Base-by-base conservation (phyloP, 1,140 invertebrate species). In the Streblospio benedicti region DNA sequence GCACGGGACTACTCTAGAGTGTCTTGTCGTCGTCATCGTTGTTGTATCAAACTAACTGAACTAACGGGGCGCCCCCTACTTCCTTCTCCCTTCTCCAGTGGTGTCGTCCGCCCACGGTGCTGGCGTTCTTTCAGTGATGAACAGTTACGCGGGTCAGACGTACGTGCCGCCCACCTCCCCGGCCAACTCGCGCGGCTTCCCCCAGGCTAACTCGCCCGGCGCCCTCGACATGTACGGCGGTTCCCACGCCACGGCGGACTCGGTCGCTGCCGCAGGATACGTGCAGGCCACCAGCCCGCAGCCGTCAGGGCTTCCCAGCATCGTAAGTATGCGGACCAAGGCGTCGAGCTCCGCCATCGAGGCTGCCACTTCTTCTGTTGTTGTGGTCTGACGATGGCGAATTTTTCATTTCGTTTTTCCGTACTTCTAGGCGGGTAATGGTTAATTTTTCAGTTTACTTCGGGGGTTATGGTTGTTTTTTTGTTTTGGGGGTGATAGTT, bases 241-340 rank as follows among this genome's bases (percentile, higher is more conserved):
- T 9, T 57, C 41, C 41, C n/a, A n/a, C 18, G 30, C 52, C 31
- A 50, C n/a, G 4, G 51, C 51, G 20, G 87, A 87, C 68, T 84
- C 79, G 69, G 86, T 72, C 44, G 85, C 90, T 76, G 85, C 86
- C 78, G 88, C 91, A 53, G 89, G 89, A 74, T 93, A 93, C 76
- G 90, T 92, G 71, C 90, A 92, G 79, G 89, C 90, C 66, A 88
- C 89, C 71, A 92, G 89, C 79, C 90, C 90, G 66, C 91, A 93
- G 79, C 90, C 90, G 67, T 89, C 83, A 23, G 83, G 75, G 57
- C 92, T 92, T 79, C 89, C 90, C 70, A 86, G 87, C 68, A 91
- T 92, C 76, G 89, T 70, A 53, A 68, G 69, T 61, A 59, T 67
- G 89, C 86, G 87, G 74, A n/a, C n/a, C n/a, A n/a, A n/a, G n/a